Evolutionary conservation across 2,113 vertebrate species (phyloP).

Genomic region (Pluvialis apricaria): DNA sequence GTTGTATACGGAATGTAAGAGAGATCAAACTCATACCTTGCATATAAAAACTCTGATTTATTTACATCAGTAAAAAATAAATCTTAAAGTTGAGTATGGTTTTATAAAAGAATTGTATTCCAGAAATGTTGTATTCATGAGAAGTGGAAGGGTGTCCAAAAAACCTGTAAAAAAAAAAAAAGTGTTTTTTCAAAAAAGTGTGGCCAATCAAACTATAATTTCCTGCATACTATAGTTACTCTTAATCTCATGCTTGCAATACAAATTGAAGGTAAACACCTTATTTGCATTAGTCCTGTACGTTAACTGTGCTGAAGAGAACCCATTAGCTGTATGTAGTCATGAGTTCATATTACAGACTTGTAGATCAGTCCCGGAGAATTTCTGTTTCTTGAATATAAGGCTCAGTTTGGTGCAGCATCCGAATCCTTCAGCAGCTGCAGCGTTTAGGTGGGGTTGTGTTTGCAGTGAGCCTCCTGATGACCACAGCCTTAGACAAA

Average conservation of each 20-base stretch:
- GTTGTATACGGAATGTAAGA: background rate
- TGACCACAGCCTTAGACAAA: background rate
- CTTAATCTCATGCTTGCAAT: background rate
- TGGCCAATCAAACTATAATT: background rate
- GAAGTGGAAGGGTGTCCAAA: background rate
- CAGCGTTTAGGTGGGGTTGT: background rate
- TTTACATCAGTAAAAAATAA: conserved; percentile 41
- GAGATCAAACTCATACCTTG: background rate
- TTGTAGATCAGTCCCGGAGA: background rate
- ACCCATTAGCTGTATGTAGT: background rate
- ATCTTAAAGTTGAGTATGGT: background rate
- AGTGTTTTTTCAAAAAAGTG: background rate
- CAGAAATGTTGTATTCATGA: background rate
- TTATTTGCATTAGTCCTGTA: background rate
- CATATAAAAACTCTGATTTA: conserved; percentile 30
- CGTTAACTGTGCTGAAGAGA: background rate
- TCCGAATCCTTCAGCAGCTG: background rate
- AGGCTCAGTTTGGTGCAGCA: background rate
- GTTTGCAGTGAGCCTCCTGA: background rate
- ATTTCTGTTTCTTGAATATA: background rate
- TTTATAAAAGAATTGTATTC: conserved; percentile 4
- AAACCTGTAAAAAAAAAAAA: background rate
- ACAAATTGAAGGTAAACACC: background rate
- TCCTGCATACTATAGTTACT: background rate
- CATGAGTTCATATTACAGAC: background rate